A percentile compares a stretch with the other conserved stretches of the same genome.
Conservation (phyloP, 2,888 invertebrate species). For the Troglohyphantes excavatus region DNA sequence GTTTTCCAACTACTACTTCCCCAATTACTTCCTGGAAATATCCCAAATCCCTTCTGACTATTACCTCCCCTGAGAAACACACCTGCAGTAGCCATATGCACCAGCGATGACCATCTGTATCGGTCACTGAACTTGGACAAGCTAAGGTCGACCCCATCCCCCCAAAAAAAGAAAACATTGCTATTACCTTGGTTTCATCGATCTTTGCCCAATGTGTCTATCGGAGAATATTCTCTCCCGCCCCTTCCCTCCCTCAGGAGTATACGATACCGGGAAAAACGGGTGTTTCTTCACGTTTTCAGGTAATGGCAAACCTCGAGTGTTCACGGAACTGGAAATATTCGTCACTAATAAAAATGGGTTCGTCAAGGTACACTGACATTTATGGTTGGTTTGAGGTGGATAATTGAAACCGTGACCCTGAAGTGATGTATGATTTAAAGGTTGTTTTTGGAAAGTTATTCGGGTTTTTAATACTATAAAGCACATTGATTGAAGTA, state of each 20-base stretch:
- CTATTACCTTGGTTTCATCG: conserved; percentile 76
- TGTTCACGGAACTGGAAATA: conserved; percentile 25
- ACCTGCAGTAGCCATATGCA: not conserved
- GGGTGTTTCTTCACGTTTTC: not conserved
- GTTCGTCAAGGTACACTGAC: conserved; percentile 11
- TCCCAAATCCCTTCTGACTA: not conserved
- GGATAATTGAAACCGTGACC: conserved; percentile 1
- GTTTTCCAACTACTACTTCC: no score
- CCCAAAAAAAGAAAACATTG: conserved; percentile 31
- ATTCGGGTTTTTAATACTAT: not conserved
- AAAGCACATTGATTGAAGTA: no score
- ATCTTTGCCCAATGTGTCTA: conserved; percentile 23
- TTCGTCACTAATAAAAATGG: conserved; percentile 23
- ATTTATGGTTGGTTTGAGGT: not conserved
- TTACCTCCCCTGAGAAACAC: not conserved
- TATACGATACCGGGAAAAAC: not conserved
- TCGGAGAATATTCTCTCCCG: not conserved
- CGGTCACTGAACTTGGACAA: conserved; percentile 67
- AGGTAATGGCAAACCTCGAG: not conserved
- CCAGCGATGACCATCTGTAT: not conserved
- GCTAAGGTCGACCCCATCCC: conserved; percentile 59
- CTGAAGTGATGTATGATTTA: not conserved
- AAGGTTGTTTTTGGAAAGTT: not conserved
- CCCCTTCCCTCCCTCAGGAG: not conserved
- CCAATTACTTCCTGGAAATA: not conserved